Base-by-base conservation (phyloP, 1,140 invertebrate species). In the Pseudachorutes palmiensis region DNA sequence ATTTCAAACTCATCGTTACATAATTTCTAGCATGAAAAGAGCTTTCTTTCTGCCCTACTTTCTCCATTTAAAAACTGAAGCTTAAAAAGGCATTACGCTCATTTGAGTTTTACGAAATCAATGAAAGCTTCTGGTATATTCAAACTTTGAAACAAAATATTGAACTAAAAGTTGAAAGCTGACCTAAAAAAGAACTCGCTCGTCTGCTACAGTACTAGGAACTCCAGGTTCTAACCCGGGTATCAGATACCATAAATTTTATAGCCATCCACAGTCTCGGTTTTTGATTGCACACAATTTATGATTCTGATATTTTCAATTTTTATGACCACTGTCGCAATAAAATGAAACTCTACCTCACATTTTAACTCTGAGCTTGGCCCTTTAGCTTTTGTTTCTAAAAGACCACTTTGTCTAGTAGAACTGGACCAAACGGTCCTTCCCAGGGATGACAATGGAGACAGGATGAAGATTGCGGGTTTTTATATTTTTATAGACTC, bases 401-500 rank as follows among this genome's bases (percentile, higher is more conserved):
- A 41, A 41, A 19, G 36, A 19, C 36, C 19, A 19, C 5, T 9
- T 5, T 19, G 5, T 41, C 19, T 41, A 19, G 36, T 41, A 41
- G 5, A 41, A 19, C 5, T 9, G 19, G 36, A 9, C 5, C 19
- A 19, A 5, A 5, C 5, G 5, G 36, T 41, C 36, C 36, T 41
- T 19, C 5, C 5, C 5, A 41, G 36, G 5, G 9, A 45, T 12
- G 19, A 45, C 9, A 19, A 45, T 45, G 19, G 36, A 19, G 19
- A 45, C 19, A 45, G 36, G 19, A 45, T 45, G 36, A n/a, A n/a
- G n/a, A 45, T 19, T 45, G 36, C 36, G 19, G 36, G 36, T 45
- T 45, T 45, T 45, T 45, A 45, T n/a, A n/a, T 45, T 45, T 45
- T 45, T 45, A 45, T 45, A 45, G 36, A 45, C 36, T 45, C 19